Base-by-base conservation (phyloP, 2,113 vertebrate genomes). In the Thamnaconus septentrionalis region DNA sequence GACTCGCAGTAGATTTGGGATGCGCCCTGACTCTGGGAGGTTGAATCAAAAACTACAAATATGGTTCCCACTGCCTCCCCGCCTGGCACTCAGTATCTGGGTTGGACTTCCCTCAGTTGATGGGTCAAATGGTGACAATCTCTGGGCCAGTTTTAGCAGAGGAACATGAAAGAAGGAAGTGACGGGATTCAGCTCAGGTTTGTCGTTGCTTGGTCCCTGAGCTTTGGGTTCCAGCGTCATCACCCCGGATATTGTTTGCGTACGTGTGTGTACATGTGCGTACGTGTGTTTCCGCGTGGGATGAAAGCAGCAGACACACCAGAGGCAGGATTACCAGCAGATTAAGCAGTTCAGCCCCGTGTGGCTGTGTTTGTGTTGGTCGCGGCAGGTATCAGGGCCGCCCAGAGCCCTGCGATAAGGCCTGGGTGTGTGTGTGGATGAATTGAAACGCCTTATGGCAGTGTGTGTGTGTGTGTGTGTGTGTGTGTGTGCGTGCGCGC, bases 251-350 rank as follows among this genome's bases (percentile, higher is more conserved):
- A 31, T 31, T 31, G 18, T 31, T 31, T 31, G 18, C 18, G 18
- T 31, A 31, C 57, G 64, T 59, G 53, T 43, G 8, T 18, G 46
- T 1, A 31, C 18, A 31, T 31, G 18, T 31, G 18, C 18, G 39
- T 50, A 18, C 53, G 31, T 52, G 52, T 41, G 49, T n/a, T 67
- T 7, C 44, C 45, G 59, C 12, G 18, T 31, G 18, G 18, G 18
- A 47, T 4, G 6, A 54, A 64, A 49, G 51, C 44, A 65, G 48
- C 59, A 31, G 60, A 45, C 57, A 48, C 41, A 56, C 46, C 56
- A 9, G 57, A 59, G 59, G 53, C 48, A 54, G 71, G 61, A 69
- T 73, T 72, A 73, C 53, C 12, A 46, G 12, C 52, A 66, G 59
- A 73, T 52, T 63, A 55, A 65, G 53, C 9, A 42, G 12, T 60